Evolutionary conservation across 2,888 invertebrate species (phyloP), one percentile per base, ranked within the genome.

Genomic region (Epirrhoe alternata): DNA sequence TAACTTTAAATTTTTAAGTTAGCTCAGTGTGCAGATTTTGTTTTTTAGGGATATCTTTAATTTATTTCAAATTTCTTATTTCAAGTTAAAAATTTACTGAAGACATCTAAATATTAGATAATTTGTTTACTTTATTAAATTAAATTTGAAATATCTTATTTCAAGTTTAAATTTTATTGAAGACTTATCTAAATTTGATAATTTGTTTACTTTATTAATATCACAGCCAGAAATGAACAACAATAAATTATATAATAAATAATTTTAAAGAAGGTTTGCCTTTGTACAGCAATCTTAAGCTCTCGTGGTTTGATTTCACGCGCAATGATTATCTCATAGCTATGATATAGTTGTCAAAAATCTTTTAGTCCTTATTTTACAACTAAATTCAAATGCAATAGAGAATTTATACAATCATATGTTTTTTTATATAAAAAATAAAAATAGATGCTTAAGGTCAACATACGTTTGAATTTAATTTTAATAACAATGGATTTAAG

Each of bases 201-300:
- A 6, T 33, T 33, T 24, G 24, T 24, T 24, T 24, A 2, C 3
- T 24, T 24, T 24, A 24, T 24, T 24, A 24, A 24, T 24, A 24
- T 3, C 24, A 24, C 24, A 24, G 24, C 24, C 1, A 24, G 24
- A 24, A 24, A n/a, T n/a, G n/a, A n/a, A n/a, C n/a, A n/a, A 24
- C 24, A 3, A 12, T 35, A 0, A 8, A 8, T 8, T 35, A 14
- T n/a, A 45, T n/a, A 45, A 56, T 56, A 17, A 12, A 42, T 12
- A 42, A 42, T 42, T 4, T 42, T 2, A 12, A 42, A 42, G 5
- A 12, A 38, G n/a, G n/a, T n/a, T 3, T 12, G 7, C 35, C 16
- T 16, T 8, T 58, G 10, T 30, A 62, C 64, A 71, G 66, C 64
- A 71, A 57, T 66, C 42, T 38, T 49, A 24, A 51, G 31, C 24